Conservation (phyloP, 1,140 invertebrate genomes). For the Bombyx mandarina region DNA sequence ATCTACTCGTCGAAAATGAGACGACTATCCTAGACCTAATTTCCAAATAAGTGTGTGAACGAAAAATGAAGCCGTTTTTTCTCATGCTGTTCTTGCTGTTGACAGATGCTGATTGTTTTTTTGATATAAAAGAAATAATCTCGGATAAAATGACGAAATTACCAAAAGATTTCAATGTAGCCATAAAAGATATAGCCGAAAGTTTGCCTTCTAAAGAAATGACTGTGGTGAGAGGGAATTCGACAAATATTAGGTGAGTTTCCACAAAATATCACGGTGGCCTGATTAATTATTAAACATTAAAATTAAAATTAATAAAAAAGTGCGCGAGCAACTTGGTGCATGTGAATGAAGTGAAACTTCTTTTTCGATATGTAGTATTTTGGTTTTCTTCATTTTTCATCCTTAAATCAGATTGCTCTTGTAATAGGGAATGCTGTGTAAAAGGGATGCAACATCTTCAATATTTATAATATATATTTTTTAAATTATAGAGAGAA, state of each 20-base stretch:
- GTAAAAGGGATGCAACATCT: no score
- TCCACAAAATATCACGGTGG: neutral
- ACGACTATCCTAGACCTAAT: neutral
- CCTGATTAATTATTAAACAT: no score
- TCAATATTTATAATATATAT: no score
- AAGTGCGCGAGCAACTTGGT: no score
- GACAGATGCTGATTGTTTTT: slow-evolving; percentile 15
- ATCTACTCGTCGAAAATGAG: neutral
- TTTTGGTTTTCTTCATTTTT: no score
- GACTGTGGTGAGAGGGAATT: slow-evolving; percentile 48
- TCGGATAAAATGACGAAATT: slow-evolving; percentile 26
- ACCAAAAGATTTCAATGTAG: slow-evolving; percentile 36
- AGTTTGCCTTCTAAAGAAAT: slow-evolving; percentile 40
- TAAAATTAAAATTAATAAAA: no score
- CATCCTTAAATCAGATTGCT: no score
- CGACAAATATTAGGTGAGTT: slow-evolving; percentile 44
- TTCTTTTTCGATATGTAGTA: no score
- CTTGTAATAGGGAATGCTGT: no score
- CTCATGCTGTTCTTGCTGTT: neutral
- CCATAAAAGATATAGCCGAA: slow-evolving; percentile 45
- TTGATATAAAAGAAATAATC: slow-evolving; percentile 29
- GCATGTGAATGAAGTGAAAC: no score
- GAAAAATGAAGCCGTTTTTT: neutral
- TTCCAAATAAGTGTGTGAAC: neutral
- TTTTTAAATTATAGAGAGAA: no score